These are phyloP conservation scores for Pseudochirops cupreus DNA, from an alignment of 2,797 vertebrate genomes.

Conservation along the genomic window DNA sequence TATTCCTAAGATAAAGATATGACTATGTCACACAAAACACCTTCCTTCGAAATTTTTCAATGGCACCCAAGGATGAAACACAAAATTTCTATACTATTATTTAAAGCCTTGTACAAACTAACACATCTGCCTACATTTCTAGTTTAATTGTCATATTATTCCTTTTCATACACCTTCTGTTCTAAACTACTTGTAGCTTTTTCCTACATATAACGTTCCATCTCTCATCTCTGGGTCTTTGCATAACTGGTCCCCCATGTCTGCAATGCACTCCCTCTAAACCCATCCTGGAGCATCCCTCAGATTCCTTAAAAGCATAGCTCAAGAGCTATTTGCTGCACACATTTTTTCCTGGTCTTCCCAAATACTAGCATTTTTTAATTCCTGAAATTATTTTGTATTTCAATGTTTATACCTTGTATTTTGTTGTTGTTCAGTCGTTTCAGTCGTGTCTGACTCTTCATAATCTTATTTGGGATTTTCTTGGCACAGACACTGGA, in stretches of 20 bases:
- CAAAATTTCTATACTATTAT: neutral
- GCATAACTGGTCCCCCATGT: neutral
- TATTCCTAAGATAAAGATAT: neutral
- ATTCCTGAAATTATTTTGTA: neutral
- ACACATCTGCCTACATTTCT: neutral
- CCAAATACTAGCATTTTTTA: neutral
- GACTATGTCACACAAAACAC: neutral
- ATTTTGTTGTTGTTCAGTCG: neutral
- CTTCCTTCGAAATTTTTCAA: neutral
- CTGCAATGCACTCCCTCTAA: neutral
- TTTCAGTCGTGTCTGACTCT: neutral
- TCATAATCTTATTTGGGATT: neutral
- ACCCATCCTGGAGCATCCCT: neutral
- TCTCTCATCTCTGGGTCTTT: neutral
- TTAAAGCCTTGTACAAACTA: neutral
- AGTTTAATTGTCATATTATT: neutral
- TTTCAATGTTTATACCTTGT: neutral
- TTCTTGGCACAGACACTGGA: neutral
- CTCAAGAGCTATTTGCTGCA: neutral
- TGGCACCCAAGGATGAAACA: neutral
- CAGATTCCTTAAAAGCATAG: neutral
- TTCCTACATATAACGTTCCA: neutral
- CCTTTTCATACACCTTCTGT: neutral
- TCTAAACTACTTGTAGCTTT: neutral
- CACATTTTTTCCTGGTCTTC: neutral